Evolutionary conservation across 2,888 invertebrate genomes (phyloP), one percentile per base, ranked within the genome.

Genomic region (Ametastegia equiseti): DNA sequence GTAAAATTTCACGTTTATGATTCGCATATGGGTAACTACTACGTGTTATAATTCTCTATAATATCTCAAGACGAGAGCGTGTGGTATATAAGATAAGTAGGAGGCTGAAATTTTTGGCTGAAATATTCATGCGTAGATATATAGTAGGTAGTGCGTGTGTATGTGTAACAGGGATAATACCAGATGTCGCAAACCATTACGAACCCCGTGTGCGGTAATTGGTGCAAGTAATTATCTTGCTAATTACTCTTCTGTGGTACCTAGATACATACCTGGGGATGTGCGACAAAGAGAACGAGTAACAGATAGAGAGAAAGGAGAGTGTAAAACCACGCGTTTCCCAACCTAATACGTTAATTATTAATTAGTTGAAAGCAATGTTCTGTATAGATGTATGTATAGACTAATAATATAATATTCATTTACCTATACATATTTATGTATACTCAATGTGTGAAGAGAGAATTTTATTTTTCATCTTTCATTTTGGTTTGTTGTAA

Each of bases 211-310:
- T 27, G 71, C n/a, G 75, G 78, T 78, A 78, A 60, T 78, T 78
- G 60, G 42, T 30, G 27, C 33, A 23, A 42, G 78, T 78, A 60
- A 78, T 78, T 78, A 78, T 39, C 60, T 42, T 42, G 78, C 57
- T 78, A 78, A 78, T 78, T 78, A 78, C 78, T 78, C 78, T 78
- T 78, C 78, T 45, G 78, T 78, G 57, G 78, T 63, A 57, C 75
- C 50, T 54, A 57, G 15, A 39, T 36, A 78, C 78, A n/a, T 78
- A 63, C 78, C 57, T 78, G 60, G 23, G 60, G 27, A 39, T 19
- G 23, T 4, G 9, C 2, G 7, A 36, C 6, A 13, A 47, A 39
- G 15, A 36, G 36, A 36, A 19, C 45, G 27, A 50, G 36, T n/a
- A 15, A 33, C 23, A 57, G 45, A 50, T 13, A 23, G 36, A 42